phyloP scores from a whole-genome alignment of 2,113 vertebrate genomes.

The Bubo bubo region DNA sequence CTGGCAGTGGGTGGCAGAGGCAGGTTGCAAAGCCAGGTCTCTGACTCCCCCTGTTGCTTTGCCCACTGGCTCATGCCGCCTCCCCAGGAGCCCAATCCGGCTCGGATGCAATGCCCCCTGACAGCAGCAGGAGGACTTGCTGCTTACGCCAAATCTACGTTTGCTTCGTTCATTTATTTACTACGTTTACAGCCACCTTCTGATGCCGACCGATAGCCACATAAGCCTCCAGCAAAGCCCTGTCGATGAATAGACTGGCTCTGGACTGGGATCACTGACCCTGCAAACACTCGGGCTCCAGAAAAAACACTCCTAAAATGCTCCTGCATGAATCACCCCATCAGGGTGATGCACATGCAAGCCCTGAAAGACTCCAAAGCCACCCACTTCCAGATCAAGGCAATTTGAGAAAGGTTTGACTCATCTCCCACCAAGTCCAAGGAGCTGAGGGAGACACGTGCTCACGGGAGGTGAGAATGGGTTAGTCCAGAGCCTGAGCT shows the following conservation, averaged over 20 bases:
- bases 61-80: not conserved
- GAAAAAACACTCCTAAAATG: not conserved
- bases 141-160: not conserved
- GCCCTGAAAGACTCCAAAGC: not conserved
- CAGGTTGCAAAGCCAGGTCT: conserved; percentile 49
- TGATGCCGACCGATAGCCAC: fast-evolving
- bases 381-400: not conserved
- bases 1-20: not conserved
- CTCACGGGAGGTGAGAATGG: not conserved
- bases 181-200: not conserved
- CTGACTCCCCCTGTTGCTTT: conserved; percentile 59
- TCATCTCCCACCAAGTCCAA: not conserved
- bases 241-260: not conserved
- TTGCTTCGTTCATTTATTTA: not conserved
- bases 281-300: not conserved
- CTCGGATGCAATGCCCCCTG: not conserved
- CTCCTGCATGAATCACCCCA: not conserved
- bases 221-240: not conserved
- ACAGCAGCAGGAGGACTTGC: not conserved
- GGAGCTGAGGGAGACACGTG: not conserved
- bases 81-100: not conserved
- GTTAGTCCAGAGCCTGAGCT: not conserved
- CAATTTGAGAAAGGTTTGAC: not conserved
- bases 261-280: not conserved
- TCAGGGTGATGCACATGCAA: not conserved